phyloP scores from a whole-genome alignment of 2,113 vertebrate species.

The Helogale parvula region DNA sequence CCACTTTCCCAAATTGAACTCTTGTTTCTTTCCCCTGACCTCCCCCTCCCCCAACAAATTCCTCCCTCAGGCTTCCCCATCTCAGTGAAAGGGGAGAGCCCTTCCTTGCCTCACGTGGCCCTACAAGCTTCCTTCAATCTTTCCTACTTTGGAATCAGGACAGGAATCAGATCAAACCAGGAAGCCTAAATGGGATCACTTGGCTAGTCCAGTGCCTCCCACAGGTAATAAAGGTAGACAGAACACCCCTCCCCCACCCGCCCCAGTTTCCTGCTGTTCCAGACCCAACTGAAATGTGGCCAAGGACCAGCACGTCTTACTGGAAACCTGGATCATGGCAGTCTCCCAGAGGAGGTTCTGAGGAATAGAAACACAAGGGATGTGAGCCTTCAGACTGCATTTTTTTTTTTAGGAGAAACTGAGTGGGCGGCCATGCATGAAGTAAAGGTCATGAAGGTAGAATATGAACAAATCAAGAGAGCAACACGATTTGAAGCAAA shows the following conservation, averaged over 20 bases:
- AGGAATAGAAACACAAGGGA: background rate
- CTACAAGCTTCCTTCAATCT: background rate
- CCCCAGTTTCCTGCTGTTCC: background rate
- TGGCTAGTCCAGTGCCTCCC: background rate
- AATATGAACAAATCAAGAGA: background rate
- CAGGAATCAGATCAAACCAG: background rate
- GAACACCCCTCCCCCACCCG: background rate
- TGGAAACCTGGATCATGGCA: background rate
- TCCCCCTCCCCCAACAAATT: background rate
- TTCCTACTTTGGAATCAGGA: background rate
- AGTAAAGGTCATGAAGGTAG: background rate
- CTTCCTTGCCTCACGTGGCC: background rate
- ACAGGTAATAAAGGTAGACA: background rate
- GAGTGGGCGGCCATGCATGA: rapidly evolving
- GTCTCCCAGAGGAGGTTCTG: background rate
- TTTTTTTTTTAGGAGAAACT: background rate
- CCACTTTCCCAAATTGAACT: background rate
- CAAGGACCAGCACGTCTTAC: too few relatives aligned
- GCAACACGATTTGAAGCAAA: background rate
- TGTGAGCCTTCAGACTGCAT: background rate
- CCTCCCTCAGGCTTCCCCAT: background rate
- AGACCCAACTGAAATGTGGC: background rate
- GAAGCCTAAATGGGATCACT: background rate
- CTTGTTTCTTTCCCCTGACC: background rate
- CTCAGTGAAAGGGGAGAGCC: background rate